Evolutionary conservation across 2,888 invertebrate genomes (phyloP), one percentile per base, ranked within the genome.

Genomic region (Aethes cnicana): DNA sequence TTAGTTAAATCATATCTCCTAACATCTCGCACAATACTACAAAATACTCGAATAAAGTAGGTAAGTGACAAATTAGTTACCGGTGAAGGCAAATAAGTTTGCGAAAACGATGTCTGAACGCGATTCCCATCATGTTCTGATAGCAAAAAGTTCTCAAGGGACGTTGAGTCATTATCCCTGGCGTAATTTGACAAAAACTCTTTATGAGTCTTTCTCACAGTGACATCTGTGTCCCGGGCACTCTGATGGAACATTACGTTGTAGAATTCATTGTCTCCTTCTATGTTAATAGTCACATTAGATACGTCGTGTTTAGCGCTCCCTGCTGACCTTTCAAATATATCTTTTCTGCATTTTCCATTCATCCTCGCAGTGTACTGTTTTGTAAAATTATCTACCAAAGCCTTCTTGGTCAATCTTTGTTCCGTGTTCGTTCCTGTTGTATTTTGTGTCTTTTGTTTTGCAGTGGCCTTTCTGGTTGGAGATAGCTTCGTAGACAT

Each of bases 201-300:
- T 63, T 42, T 62, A 59, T 2, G 56, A 53, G 28, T 73, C 57
- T 76, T 82, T 42, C 65, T 65, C 4, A 76, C 64, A 8, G 64
- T 66, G 7, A 82, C 47, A 57, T 78, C 77, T 12, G 79, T 77
- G 25, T 64, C 66, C 11, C 58, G 36, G 26, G 67, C 58, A 28
- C 66, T 68, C 50, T 76, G 74, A 50, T 71, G 66, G 47, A 82
- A 72, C 33, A 67, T 50, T 4, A 84, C 69, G 56, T 81, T 72
- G 53, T 81, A 86, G 48, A 57, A 61, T 54, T 84, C 83, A 14
- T 70, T 73, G 9, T 78, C 76, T 39, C 70, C 74, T 7, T 84
- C 75, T 47, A 85, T 81, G 56, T 81, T 78, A 20, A 84, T 62
- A 9, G 77, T 69, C 5, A 83, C 66, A 57, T 70, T 77, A 6